Evolutionary conservation across 2,888 invertebrate genomes (phyloP).

Genomic region (Xylota sylvarum): DNA sequence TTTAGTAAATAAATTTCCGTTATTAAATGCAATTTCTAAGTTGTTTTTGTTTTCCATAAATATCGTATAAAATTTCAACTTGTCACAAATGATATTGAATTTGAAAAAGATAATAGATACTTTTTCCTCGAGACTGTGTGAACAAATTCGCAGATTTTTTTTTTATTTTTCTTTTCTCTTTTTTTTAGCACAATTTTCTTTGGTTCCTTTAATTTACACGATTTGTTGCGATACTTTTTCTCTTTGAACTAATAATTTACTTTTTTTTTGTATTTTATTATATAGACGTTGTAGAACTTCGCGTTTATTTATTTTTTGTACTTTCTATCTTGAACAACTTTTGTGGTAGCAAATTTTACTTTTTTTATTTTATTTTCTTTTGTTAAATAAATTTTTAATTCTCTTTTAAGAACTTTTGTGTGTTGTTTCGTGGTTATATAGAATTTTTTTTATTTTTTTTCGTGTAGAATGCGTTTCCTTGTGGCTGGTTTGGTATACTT

Average conservation of each 20-base stretch:
- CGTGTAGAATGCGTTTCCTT: conserved; percentile 63
- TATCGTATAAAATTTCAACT: conserved; percentile 78
- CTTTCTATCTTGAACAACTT: conserved; percentile 76
- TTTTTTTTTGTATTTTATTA: conserved; percentile 4
- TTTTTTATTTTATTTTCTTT: conserved; percentile 18
- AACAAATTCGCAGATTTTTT: conserved; percentile 5
- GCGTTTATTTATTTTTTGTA: conserved; percentile 58
- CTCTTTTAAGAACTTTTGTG: conserved; percentile 41
- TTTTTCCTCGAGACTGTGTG: conserved; percentile 45
- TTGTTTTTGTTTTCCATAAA: conserved; percentile 85
- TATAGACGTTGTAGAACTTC: conserved; percentile 24
- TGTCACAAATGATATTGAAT: conserved; percentile 54
- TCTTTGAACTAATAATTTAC: not conserved
- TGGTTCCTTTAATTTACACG: conserved; percentile 45
- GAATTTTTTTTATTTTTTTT: conserved; percentile 46
- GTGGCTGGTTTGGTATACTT: conserved; percentile 59
- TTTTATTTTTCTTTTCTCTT: conserved; percentile 25
- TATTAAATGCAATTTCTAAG: conserved; percentile 85
- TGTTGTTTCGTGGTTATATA: conserved; percentile 63
- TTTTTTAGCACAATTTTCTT: conserved; percentile 21
- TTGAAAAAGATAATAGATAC: conserved; percentile 13
- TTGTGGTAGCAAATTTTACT: conserved; percentile 72
- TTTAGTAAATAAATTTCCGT: conserved; percentile 85
- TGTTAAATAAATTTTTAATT: conserved; percentile 47
- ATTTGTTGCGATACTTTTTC: conserved; percentile 17